Percentiles rank a stretch among this genome's conserved stretches.
These are phyloP conservation scores for Hormaphis cornu DNA, from an alignment of 1,140 invertebrate species.

Conservation along the genomic window DNA sequence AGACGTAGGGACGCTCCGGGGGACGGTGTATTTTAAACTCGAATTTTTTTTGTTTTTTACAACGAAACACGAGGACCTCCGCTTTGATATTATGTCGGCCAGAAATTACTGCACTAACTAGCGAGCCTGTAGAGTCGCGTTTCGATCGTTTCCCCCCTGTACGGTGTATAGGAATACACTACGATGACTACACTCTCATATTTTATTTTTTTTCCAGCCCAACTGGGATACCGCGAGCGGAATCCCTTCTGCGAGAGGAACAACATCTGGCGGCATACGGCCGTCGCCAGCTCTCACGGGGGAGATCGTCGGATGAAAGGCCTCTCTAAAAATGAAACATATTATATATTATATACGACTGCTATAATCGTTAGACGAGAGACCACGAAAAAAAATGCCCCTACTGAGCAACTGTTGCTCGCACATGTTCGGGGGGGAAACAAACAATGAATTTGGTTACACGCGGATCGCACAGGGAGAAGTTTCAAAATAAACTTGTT, in stretches of 20 bases:
- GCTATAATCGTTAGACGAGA: constrained; percentile 1
- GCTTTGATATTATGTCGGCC: neutral
- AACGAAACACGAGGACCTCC: too few relatives aligned
- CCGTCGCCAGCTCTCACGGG: constrained; percentile 5
- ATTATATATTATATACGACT: constrained; percentile 1
- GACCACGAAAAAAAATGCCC: constrained; percentile 25
- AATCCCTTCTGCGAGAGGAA: constrained; percentile 7
- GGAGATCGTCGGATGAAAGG: constrained; percentile 25
- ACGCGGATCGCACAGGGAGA: neutral
- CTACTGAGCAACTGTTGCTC: constrained; percentile 29
- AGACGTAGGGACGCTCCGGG: too few relatives aligned
- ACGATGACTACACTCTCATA: neutral
- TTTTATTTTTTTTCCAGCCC: constrained; percentile 17
- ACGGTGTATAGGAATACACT: constrained; percentile 3
- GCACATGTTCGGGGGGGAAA: constrained; percentile 7
- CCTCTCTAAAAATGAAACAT: constrained; percentile 4
- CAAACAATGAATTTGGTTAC: constrained; percentile 14
- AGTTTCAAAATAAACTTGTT: constrained; percentile 31
- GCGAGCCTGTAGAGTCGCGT: neutral
- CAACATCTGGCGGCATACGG: constrained; percentile 27
- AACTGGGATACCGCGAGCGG: constrained; percentile 3
- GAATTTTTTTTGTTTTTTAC: too few relatives aligned
- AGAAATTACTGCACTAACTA: neutral
- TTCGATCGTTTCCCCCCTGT: neutral
- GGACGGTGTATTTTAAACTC: too few relatives aligned